Base-by-base conservation (phyloP, 1,140 invertebrate species). In the Calycopis cecrops region DNA sequence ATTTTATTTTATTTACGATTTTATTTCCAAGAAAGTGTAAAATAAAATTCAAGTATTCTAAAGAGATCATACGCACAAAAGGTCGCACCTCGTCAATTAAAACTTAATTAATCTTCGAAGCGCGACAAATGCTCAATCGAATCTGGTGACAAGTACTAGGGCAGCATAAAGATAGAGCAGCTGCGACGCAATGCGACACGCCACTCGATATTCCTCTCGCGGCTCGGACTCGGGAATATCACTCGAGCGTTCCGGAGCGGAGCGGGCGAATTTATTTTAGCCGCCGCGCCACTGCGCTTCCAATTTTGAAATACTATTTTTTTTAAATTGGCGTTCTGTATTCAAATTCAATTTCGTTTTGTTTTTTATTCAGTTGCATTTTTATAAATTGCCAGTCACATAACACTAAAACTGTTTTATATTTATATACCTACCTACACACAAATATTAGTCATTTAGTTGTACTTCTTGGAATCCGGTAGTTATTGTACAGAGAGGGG, bases 101-200 rank as follows among this genome's bases (percentile, higher is more conserved):
- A 70, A 9, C 16, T 67, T 73, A 73, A 73, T 65, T 70, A 73
- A 65, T 62, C 40, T 53, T 42, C 21, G 21, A 17, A 44, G 58
- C 61, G 76, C 67, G 72, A 74, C 70, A 77, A 80, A 82, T 81
- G 76, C 73, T 82, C 76, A 79, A 81, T 82, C 74, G 72, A 61
- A 76, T 67, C 75, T 74, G 78, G 76, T 85, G 82, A 85, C 82
- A 82, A 73, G 63, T 85, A 85, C 81, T 62, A 85, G 82, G 67
- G 60, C 56, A 12, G 50, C 78, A 85, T 72, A 68, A 71, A 58
- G 35, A 53, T 53, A 55, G 54, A 71, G 52, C 65, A 79, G 69
- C 52, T 62, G 21, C 21, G 33, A 7, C 34, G 40, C n/a, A 54
- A 35, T 42, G 40, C 40, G 21, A 47, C 52, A 54, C 10, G 35